Conservation (phyloP, 2,888 invertebrate genomes). For the Sphaerophoria taeniata region DNA sequence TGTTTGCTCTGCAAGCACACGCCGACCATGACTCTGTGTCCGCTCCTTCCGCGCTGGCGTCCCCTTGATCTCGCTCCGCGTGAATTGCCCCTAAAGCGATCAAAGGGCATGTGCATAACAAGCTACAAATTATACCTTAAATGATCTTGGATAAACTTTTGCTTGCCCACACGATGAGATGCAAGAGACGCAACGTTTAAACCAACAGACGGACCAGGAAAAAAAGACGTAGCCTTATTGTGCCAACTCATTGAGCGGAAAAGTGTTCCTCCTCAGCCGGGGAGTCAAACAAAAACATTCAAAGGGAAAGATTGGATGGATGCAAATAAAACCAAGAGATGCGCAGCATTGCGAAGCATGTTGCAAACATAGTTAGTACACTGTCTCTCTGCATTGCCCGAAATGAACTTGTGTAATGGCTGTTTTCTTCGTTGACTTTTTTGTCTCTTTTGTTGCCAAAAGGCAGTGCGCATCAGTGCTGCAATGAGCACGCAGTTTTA, state of each 20-base stretch:
- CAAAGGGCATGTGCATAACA: conserved; percentile 76
- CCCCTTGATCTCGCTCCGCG: conserved; percentile 4
- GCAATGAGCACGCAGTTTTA: conserved; percentile 69
- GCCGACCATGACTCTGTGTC: conserved; percentile 49
- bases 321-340: conserved; percentile 22
- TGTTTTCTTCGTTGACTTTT: conserved; percentile 2
- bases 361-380: conserved; percentile 33
- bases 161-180: conserved; percentile 56
- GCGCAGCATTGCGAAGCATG: conserved; percentile 17
- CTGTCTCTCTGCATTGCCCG: background rate
- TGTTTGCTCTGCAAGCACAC: conserved; percentile 24
- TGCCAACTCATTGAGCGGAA: conserved; percentile 65
- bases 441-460: conserved; percentile 21
- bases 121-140: conserved; percentile 76
- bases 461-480: conserved; percentile 51
- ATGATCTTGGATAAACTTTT: conserved; percentile 75
- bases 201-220: conserved; percentile 18
- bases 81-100: conserved; percentile 71
- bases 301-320: conserved; percentile 53
- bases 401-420: conserved; percentile 38
- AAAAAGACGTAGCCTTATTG: conserved; percentile 29
- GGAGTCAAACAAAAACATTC: conserved; percentile 6
- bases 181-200: conserved; percentile 32
- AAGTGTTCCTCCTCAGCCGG: conserved; percentile 38
- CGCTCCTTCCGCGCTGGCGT: conserved; percentile 6